Evolutionary conservation across 2,797 vertebrate genomes (phyloP), one percentile per base, ranked within the genome.

Genomic region (Ara ararauna): DNA sequence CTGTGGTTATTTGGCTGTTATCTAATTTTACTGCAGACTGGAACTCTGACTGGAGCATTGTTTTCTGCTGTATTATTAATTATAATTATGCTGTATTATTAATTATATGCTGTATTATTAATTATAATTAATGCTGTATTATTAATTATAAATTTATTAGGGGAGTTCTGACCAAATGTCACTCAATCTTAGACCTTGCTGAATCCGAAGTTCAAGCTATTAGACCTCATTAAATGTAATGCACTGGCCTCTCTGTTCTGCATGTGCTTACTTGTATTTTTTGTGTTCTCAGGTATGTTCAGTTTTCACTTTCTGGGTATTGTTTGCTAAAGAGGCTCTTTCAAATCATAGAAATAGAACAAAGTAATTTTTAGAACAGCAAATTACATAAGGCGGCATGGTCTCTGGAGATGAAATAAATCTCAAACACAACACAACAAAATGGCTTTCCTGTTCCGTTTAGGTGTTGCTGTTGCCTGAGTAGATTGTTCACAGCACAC

Each of bases 121-220:
- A 50, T 50, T 50, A 27, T 50, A 50, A 50, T 50, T 27, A 50
- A 50, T 50, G 26, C 48, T 50, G 26, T 27, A 50, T 27, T 50
- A 32, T 65, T 94, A 90, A 96, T 96, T 96, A 86, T 78, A 64
- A 87, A 93, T 94, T 85, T 90, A 85, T 94, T 93, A 95, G 71
- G 16, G 44, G 45, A 64, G 38, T 91, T 89, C 90, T 86, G 62
- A 64, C 73, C 80, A 88, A 84, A 84, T 53, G 54, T 91, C 51
- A 54, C 80, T 91, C 11, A 7, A 34, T 89, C 48, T 90, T 90
- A 88, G 73, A 67, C 71, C 67, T 88, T n/a, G 10, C 64, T 45
- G 89, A 74, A 82, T 90, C 47, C 61, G 60, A 79, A 96, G 85
- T 87, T 89, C 73, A 73, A 61, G 77, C 56, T 81, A 88, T 93